Base-by-base conservation (phyloP, 2,113 vertebrate genomes). In the Cranoglanis bouderius region DNA sequence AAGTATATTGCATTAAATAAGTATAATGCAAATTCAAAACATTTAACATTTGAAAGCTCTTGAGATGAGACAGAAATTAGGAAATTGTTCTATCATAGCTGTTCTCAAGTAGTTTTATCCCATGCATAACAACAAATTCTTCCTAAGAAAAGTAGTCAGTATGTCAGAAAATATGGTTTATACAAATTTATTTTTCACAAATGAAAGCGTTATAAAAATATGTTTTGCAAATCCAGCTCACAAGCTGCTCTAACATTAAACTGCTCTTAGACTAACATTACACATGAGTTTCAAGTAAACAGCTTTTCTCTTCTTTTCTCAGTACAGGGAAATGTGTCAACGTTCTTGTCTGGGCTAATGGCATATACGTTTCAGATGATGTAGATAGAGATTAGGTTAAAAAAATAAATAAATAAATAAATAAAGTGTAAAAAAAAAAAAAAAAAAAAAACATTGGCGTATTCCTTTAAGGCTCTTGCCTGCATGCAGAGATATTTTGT, bases 401-500 rank as follows among this genome's bases (percentile, higher is more conserved):
- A 80, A 80, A n/a, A 46, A 49, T 0, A 49, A 49, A 49, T 1
- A 49, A 49, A 49, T 1, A 49, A 49, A 49, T 3, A 49, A 49
- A 46, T 8, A 51, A n/a, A n/a, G n/a, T n/a, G n/a, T n/a, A n/a
- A n/a, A n/a, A n/a, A n/a, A n/a, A n/a, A n/a, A n/a, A n/a, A n/a
- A n/a, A 43, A 57, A 18, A 49, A 70, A 70, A 70, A 80, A 80
- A 35, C 49, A 24, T 26, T 26, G 12, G 0, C 13, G 14, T 85
- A 8, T 74, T 74, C 49, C 59, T 81, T 87, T 87, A 49, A 55
- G 59, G 40, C 40, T 49, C 12, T 38, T 86, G 13, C 24, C 13
- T 78, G 53, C 78, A 57, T 63, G 81, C 12, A 10, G n/a, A 86
- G 38, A 67, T 32, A 86, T 70, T 84, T 86, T 77, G n/a, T 77